Evolutionary conservation across 2,797 vertebrate genomes (phyloP), one percentile per base, ranked within the genome.

Genomic region (Thalassophryne amazonica): DNA sequence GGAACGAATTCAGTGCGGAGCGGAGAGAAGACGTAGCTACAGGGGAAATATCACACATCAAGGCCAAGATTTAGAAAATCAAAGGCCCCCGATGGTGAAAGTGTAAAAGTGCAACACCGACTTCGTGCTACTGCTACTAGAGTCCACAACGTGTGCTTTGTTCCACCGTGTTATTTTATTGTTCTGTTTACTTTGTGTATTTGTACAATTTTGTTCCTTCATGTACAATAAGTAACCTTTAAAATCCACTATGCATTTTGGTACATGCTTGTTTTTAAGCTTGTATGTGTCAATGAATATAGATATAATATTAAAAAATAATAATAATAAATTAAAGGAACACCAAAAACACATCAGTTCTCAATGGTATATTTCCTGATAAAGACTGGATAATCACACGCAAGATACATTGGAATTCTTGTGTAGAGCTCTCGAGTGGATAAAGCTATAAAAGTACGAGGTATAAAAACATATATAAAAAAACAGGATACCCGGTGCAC

Each of bases 1-100:
- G 62, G 37, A 53, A 36, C 52, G 56, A 63, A 51, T 73, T 70
- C 61, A 61, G 42, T 41, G 33, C 15, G 17, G 50, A 31, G 3
- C 22, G 39, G 47, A 63, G 57, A 43, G 32, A 20, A n/a, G 20
- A 29, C 62, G 41, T 25, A 28, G 22, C 50, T 31, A 42, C 19
- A 17, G 43, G 51, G 29, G 24, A n/a, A 29, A 4, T 30, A 5
- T 13, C 23, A 38, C 52, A 53, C 56, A 70, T 41, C 18, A 70
- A 73, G 50, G 40, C 47, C 31, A 35, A 39, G 20, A 38, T 57
- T 46, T 17, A 7, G 11, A 49, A 65, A 56, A 70, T 59, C 64
- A 69, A 65, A 62, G 55, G 36, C 31, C 57, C 10, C 13, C 60
- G 49, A 60, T 28, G 45, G 49, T 27, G 51, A 51, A 52, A 56